Evolutionary conservation across 2,888 invertebrate species (phyloP), one percentile per base, ranked within the genome.

Genomic region (Muschampia plurimacula): DNA sequence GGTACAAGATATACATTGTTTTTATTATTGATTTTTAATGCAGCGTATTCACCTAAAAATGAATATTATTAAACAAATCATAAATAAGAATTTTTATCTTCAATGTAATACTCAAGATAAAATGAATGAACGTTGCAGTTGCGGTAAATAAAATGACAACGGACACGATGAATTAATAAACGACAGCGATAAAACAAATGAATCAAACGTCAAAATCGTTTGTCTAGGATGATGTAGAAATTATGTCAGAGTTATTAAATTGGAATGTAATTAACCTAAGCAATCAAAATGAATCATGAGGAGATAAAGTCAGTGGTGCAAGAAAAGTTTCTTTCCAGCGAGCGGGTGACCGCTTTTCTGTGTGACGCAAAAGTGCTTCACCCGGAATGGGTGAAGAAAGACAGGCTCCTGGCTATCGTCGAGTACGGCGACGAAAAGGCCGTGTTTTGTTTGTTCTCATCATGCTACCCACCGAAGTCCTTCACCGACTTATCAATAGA

Each of bases 401-500:
- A 95, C 79, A 86, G 95, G 77, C 85, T 95, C 69, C 79, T 95
- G 73, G 91, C 92, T 39, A 91, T 95, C 70, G 94, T 94, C 32
- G 93, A 94, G 80, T 93, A 91, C 81, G 93, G 92, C 75, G 93
- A 93, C 76, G 94, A 94, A 86, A 94, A 94, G 81, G 94, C 94
- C 70, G 92, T 95, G 69, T 94, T 95, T 83, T 93, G 93, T 84
- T 89, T 94, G 79, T 91, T 89, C 80, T 90, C 93, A 70, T 92
- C 96, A 72, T 95, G 95, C 82, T 95, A 93, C 81, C 96, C 96
- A 79, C 96, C 97, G 28, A 96, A 95, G 84, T 96, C 96, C 72
- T 96, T 96, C 83, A 96, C 96, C 68, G 98, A 98, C 90, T 94
- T 98, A 79, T 96, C 96, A 13, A 96, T 98, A 81, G 97, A 98